Percentiles rank a stretch among this genome's conserved stretches.
These are phyloP conservation scores for Caenorhabditis becei DNA, from an alignment of 2,888 invertebrate species.

Conservation along the genomic window DNA sequence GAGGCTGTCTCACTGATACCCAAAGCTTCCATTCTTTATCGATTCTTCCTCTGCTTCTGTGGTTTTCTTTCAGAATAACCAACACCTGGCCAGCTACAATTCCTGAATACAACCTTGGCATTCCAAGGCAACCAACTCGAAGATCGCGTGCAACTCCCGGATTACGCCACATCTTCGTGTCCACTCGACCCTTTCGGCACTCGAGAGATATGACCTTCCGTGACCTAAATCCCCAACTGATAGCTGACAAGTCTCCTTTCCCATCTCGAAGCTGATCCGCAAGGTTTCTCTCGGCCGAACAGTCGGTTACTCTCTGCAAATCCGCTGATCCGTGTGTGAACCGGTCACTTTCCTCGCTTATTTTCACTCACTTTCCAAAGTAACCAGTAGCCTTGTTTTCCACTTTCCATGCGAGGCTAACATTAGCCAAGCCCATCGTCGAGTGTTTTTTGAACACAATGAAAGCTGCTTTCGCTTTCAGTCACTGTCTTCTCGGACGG, in stretches of 20 bases:
- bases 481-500: slow-evolving; percentile 1
- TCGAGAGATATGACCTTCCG: too few relatives aligned
- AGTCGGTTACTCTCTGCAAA: slow-evolving; percentile 14
- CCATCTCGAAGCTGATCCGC: not conserved
- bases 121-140: too few relatives aligned
- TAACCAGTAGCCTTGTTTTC: slow-evolving; percentile 45
- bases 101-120: too few relatives aligned
- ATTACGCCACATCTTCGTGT: too few relatives aligned
- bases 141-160: too few relatives aligned
- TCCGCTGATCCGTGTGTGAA: slow-evolving; percentile 55
- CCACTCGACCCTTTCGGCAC: too few relatives aligned
- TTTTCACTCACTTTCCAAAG: slow-evolving; percentile 20
- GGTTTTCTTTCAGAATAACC: too few relatives aligned
- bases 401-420: slow-evolving; percentile 31
- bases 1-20: too few relatives aligned
- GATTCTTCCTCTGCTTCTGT: too few relatives aligned
- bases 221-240: too few relatives aligned
- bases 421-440: slow-evolving; percentile 33
- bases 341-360: slow-evolving; percentile 45
- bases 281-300: not conserved
- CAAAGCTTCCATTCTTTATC: too few relatives aligned
- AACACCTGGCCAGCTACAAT: too few relatives aligned
- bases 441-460: slow-evolving; percentile 24
- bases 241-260: not conserved
- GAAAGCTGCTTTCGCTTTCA: slow-evolving; percentile 39